Evolutionary conservation across 1,140 invertebrate genomes (phyloP).

Genomic region (Rhagoletis zephyria): DNA sequence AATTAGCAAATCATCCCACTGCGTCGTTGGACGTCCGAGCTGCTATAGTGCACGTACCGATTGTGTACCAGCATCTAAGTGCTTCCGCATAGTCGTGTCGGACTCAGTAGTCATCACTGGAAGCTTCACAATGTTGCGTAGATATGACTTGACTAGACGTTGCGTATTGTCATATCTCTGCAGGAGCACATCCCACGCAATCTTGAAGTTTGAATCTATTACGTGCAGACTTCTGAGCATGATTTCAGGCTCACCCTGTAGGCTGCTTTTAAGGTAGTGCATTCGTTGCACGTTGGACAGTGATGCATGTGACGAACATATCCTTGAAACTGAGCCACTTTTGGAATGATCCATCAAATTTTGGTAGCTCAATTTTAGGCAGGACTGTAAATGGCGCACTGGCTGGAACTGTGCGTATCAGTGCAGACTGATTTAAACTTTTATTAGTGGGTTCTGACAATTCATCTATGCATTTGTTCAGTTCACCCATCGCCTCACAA

Average conservation of each 20-base stretch:
- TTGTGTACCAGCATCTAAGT: background rate
- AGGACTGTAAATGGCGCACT: background rate
- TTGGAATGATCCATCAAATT: too few relatives aligned
- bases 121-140: background rate
- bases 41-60: background rate
- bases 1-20: constrained; percentile 3
- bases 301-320: background rate
- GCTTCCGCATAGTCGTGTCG: background rate
- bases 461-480: background rate
- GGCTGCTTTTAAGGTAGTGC: too few relatives aligned
- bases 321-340: background rate
- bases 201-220: background rate
- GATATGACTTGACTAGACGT: background rate
- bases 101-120: background rate
- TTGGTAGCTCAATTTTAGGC: background rate
- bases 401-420: background rate
- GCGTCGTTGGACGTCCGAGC: background rate
- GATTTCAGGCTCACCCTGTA: background rate
- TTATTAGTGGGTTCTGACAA: background rate
- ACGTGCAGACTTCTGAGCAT: background rate
- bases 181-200: background rate
- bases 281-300: background rate
- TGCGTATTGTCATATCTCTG: background rate
- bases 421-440: background rate
- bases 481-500: constrained; percentile 9